These are phyloP conservation scores for Saccostrea cuccullata DNA, from an alignment of 1,140 invertebrate genomes.

Conservation along the genomic window DNA sequence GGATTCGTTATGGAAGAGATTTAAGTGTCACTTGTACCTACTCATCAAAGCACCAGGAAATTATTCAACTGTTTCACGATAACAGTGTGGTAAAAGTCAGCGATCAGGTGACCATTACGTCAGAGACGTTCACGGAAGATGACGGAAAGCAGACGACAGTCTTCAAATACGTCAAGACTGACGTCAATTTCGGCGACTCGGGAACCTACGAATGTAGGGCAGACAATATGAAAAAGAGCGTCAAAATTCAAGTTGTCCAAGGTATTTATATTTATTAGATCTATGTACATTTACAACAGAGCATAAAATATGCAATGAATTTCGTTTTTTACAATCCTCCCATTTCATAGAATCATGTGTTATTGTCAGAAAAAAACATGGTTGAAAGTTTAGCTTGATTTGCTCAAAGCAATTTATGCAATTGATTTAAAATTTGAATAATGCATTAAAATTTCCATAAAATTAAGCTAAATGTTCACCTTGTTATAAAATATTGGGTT, in stretches of 20 bases:
- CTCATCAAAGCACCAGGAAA: constrained; percentile 1
- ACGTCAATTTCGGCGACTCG: constrained; percentile 9
- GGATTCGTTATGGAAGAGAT: constrained; percentile 21
- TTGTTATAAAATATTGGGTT: no score
- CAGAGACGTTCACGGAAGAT: constrained; percentile 4
- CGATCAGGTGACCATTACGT: constrained; percentile 31
- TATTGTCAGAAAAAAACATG: no score
- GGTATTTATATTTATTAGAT: neutral
- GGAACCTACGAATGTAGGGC: constrained; percentile 47
- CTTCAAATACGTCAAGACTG: neutral
- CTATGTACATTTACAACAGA: no score
- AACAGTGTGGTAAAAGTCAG: neutral
- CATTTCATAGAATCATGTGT: no score
- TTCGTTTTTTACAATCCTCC: no score
- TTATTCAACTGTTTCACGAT: neutral
- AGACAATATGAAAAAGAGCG: constrained; percentile 6
- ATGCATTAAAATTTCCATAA: no score
- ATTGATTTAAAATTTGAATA: no score
- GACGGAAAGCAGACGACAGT: constrained; percentile 36
- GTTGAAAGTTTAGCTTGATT: no score
- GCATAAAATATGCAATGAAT: no score
- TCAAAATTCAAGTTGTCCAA: constrained; percentile 48
- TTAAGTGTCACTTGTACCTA: neutral
- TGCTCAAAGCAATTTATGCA: no score
- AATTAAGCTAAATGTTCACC: no score